Percentiles rank a stretch among this genome's conserved stretches.
Evolutionary conservation across 2,113 vertebrate species (phyloP).

Genomic region (Elaphurus davidianus): DNA sequence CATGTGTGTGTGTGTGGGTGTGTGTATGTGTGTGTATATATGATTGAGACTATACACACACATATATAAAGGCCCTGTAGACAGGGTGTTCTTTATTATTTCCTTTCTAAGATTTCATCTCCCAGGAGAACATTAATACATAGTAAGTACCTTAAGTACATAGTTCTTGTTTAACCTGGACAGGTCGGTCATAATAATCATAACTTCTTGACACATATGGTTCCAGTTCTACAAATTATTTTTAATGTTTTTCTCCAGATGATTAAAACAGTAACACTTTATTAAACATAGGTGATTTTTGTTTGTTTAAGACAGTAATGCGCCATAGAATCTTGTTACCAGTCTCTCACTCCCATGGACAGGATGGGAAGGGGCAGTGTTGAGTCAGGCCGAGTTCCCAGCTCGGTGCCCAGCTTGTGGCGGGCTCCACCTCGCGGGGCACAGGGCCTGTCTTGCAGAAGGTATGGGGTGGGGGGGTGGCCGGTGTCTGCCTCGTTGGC

Average conservation of each 20-base stretch:
- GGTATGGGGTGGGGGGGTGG: fast-evolving
- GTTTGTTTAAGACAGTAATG: neutral
- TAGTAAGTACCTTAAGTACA: neutral
- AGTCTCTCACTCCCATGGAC: too few relatives aligned
- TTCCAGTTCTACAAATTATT: neutral
- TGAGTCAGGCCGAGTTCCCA: fast-evolving
- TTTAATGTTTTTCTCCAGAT: neutral
- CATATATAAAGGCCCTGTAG: neutral
- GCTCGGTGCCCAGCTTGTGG: neutral
- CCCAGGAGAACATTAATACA: neutral
- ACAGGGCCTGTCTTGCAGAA: neutral
- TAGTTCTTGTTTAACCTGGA: neutral
- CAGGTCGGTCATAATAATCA: neutral
- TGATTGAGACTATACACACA: neutral
- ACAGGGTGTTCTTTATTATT: neutral
- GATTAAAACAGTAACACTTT: neutral
- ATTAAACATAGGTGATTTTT: neutral
- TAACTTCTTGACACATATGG: neutral
- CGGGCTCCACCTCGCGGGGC: fast-evolving
- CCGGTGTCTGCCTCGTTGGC: neutral
- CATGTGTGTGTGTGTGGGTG: neutral
- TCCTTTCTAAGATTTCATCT: neutral
- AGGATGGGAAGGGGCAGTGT: neutral
- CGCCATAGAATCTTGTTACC: neutral
- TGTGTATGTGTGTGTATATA: fast-evolving